Percentiles rank a stretch among this genome's conserved stretches.
phyloP scores from a whole-genome alignment of 2,113 vertebrate genomes.

The Caranx melampygus region DNA sequence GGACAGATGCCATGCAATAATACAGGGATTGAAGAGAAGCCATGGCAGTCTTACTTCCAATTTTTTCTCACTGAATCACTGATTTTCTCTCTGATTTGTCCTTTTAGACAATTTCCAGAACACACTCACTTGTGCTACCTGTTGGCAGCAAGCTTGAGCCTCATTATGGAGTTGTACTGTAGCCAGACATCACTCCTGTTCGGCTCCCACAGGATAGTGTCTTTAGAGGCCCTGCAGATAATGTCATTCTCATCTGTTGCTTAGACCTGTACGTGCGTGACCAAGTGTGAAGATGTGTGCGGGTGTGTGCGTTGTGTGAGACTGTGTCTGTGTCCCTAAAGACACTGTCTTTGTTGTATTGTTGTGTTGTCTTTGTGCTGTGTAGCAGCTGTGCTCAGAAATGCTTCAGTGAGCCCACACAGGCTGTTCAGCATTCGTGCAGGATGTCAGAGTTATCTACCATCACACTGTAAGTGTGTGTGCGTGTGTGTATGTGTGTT shows the following conservation, averaged over 20 bases:
- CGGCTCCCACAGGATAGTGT: conserved; percentile 40
- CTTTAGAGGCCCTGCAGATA: conserved; percentile 59
- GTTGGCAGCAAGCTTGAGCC: conserved; percentile 54
- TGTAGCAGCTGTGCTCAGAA: conserved; percentile 99
- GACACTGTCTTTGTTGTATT: conserved; percentile 81
- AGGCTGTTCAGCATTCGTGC: conserved; percentile 98
- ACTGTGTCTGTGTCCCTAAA: conserved; percentile 75
- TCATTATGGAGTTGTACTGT: conserved; percentile 57
- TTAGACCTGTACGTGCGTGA: conserved; percentile 54
- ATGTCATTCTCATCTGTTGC: conserved; percentile 66
- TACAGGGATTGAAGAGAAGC: not conserved
- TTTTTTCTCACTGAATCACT: not conserved
- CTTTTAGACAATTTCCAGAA: conserved; percentile 11
- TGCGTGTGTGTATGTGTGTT: conserved; percentile 64
- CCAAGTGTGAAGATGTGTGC: conserved; percentile 37
- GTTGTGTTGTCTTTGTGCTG: conserved; percentile 94
- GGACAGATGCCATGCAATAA: not conserved
- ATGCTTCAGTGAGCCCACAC: conserved; percentile 99
- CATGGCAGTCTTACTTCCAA: not conserved
- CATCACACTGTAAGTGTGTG: conserved; percentile 99
- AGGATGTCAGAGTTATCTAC: conserved; percentile 99
- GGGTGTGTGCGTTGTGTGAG: conserved; percentile 42
- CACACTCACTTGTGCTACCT: conserved; percentile 26
- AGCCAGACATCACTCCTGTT: conserved; percentile 57
- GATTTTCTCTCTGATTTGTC: conserved; percentile 8